Conservation (phyloP, 2,113 vertebrate genomes). For the Saguinus imperator region DNA sequence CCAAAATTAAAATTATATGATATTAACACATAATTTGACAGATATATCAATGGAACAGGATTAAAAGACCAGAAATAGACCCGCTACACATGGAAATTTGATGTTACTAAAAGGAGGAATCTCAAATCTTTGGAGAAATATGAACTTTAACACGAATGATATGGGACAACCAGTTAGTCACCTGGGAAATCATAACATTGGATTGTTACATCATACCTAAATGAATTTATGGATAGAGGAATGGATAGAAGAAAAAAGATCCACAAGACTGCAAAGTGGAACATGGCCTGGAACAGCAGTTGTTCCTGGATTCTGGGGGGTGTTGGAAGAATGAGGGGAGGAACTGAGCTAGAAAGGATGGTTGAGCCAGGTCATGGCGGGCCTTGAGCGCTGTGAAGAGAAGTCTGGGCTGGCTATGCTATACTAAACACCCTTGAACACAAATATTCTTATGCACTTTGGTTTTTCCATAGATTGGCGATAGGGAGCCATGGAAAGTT, state of each 20-base stretch:
- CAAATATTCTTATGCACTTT: background rate
- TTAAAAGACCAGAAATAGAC: background rate
- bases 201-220: background rate
- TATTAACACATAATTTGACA: background rate
- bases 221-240: background rate
- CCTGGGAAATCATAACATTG: background rate
- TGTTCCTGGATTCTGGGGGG: background rate
- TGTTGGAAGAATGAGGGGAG: background rate
- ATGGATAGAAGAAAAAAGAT: background rate
- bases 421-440: background rate
- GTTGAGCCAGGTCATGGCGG: background rate
- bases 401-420: background rate
- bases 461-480: background rate
- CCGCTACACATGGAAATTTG: background rate
- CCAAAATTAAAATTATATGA: conserved; percentile 14
- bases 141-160: background rate
- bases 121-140: conserved; percentile 12
- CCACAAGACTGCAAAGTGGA: background rate
- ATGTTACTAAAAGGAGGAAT: background rate
- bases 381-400: background rate
- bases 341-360: background rate
- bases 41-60: background rate
- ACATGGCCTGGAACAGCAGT: background rate
- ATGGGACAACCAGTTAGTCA: background rate
- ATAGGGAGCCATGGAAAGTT: background rate